Percentiles rank a stretch among this genome's conserved stretches.
These are phyloP conservation scores for Eupithecia insigniata DNA, from an alignment of 2,888 invertebrate genomes.

Conservation along the genomic window DNA sequence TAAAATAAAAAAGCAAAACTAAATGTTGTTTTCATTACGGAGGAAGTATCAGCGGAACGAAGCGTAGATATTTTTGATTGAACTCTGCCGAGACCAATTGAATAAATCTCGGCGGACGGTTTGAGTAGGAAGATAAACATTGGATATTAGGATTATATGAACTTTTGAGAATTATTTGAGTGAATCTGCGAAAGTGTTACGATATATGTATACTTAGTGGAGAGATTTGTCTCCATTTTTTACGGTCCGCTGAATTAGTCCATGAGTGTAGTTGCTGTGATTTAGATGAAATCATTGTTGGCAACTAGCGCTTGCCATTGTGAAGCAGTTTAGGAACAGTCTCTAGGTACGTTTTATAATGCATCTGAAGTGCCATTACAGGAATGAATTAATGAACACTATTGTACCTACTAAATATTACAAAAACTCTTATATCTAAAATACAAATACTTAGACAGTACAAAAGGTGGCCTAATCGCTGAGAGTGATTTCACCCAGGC, in stretches of 20 bases:
- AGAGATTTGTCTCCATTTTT: no score
- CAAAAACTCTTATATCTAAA: no score
- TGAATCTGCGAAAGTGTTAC: slow-evolving; percentile 22
- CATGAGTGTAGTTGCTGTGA: slow-evolving; percentile 20
- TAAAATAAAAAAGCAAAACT: slow-evolving; percentile 58
- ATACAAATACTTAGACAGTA: no score
- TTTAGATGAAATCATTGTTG: slow-evolving; percentile 14
- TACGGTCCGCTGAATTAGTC: no score
- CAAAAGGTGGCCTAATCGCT: no score
- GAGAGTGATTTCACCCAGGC: no score
- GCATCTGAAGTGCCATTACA: neutral
- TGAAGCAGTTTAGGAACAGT: neutral
- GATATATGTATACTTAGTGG: no score
- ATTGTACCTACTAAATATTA: no score
- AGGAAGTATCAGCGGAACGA: slow-evolving; percentile 49
- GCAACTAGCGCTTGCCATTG: neutral
- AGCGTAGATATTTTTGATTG: slow-evolving; percentile 60
- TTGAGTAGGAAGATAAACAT: slow-evolving; percentile 19
- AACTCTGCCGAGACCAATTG: slow-evolving; percentile 56
- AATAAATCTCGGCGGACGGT: slow-evolving; percentile 53
- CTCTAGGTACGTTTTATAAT: neutral
- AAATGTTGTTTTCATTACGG: slow-evolving; percentile 55
- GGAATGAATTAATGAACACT: no score
- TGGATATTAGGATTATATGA: slow-evolving; percentile 27
- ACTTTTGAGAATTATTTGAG: slow-evolving; percentile 28